Base-by-base conservation (phyloP, 2,113 vertebrate genomes). In the Ariopsis seemanni region DNA sequence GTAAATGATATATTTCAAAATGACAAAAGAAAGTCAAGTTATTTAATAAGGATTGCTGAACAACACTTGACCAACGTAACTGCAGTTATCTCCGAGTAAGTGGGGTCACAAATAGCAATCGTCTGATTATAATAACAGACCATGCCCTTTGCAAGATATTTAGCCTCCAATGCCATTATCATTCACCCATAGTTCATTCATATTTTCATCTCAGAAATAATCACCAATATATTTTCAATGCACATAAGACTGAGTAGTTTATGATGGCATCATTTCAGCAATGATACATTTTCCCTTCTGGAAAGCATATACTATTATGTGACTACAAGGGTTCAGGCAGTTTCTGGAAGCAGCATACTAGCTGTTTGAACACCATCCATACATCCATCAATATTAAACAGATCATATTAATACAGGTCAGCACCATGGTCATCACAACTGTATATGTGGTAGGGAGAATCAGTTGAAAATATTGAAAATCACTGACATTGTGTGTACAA, bases 11-110 rank as follows among this genome's bases (percentile, higher is more conserved):
- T 22, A 62, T 60, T 62, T 62, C 62, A 22, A 81, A 81, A 81
- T 81, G 79, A 81, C 79, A 81, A 81, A 81, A 81, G 79, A 81
- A 81, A 81, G 79, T 81, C 79, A 81, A 81, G 79, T 81, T 81
- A 81, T 81, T 81, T 60, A 48, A 62, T 82, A 82, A 82, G 79
- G 30, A 62, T 12, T 79, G 50, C 55, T 62, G 34, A 82, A 82
- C 30, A 81, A 55, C 58, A 82, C 79, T 82, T 82, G 57, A 25
- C 75, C 75, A 79, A 55, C 75, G 9, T 79, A 30, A 79, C 57
- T 48, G 79, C 20, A 25, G 30, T 62, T 62, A 55, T 80, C 78
- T 42, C 11, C 4, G 7, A 62, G 34, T 11, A 18, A 79, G 25
- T 79, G 52, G 75, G 7, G 14, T 17, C 12, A 62, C 57, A 62